These are phyloP conservation scores for Chorisops tibialis DNA, from an alignment of 2,888 invertebrate genomes.

Conservation along the genomic window DNA sequence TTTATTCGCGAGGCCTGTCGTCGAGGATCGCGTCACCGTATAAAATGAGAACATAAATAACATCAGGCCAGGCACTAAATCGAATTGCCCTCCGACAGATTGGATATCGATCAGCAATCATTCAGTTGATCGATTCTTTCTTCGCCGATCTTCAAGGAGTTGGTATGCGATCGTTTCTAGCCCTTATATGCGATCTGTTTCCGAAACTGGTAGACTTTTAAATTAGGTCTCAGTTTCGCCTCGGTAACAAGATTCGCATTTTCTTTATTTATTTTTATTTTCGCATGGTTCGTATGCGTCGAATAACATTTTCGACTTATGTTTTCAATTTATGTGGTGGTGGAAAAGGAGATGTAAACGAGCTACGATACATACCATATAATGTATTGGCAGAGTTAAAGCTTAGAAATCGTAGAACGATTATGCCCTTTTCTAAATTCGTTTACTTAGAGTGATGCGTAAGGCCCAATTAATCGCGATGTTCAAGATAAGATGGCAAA, in stretches of 20 bases:
- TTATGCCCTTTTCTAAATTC: no score
- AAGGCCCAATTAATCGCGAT: no score
- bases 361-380: no score
- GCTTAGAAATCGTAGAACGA: no score
- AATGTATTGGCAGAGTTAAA: no score
- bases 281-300: no score
- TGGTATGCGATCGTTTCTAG: background rate
- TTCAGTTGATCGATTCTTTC: slow-evolving; percentile 31
- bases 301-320: no score
- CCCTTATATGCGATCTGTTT: slow-evolving; percentile 17
- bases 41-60: slow-evolving; percentile 35
- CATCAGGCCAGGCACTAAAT: slow-evolving; percentile 32
- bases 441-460: no score
- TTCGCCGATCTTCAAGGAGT: no score
- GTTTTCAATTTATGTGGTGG: no score
- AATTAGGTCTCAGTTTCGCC: slow-evolving; percentile 29
- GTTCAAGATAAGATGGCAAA: no score
- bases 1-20: slow-evolving; percentile 20
- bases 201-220: slow-evolving; percentile 29
- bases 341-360: no score
- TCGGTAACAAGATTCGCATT: slow-evolving; percentile 26
- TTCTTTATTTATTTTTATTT: slow-evolving; percentile 4
- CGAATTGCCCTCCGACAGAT: slow-evolving; percentile 35
- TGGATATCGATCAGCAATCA: slow-evolving; percentile 35
- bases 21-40: slow-evolving; percentile 19